Evolutionary conservation across 2,888 invertebrate genomes (phyloP).

Genomic region (Apotomis capreana): DNA sequence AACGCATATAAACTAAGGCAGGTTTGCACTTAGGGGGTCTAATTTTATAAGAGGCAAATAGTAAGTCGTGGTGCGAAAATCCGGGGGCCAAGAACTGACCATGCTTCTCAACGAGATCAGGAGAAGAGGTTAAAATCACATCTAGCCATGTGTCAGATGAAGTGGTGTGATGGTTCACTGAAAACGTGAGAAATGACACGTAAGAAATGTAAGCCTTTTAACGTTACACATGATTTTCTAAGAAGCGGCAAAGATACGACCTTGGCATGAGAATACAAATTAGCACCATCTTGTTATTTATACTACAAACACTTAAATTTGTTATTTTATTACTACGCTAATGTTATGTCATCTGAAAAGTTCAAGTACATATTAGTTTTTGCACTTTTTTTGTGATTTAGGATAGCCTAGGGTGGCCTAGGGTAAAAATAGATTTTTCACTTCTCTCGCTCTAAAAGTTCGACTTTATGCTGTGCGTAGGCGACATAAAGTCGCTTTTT

Average conservation of each 20-base stretch:
- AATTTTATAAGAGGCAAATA: no score
- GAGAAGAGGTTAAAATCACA: no score
- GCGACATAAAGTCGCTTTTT: no score
- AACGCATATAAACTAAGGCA: no score
- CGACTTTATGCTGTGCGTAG: no score
- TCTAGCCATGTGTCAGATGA: no score
- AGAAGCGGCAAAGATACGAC: constrained; percentile 25
- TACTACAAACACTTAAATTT: constrained; percentile 24
- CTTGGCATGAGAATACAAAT: constrained; percentile 25
- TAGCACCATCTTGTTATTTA: constrained; percentile 27
- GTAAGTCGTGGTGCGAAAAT: no score
- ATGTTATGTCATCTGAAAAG: not conserved
- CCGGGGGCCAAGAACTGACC: no score
- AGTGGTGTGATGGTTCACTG: no score
- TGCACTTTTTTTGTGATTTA: not conserved
- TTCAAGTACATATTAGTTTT: not conserved
- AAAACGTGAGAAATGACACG: constrained; percentile 1
- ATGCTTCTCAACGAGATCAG: no score
- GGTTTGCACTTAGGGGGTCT: no score
- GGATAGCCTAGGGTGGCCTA: not conserved
- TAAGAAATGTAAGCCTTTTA: not conserved
- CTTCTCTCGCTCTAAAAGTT: no score
- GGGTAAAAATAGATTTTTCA: not conserved
- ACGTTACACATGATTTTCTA: not conserved
- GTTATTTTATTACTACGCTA: not conserved